These are phyloP conservation scores for Drosophila bunnanda DNA, from an alignment of 2,888 invertebrate genomes.

Conservation along the genomic window DNA sequence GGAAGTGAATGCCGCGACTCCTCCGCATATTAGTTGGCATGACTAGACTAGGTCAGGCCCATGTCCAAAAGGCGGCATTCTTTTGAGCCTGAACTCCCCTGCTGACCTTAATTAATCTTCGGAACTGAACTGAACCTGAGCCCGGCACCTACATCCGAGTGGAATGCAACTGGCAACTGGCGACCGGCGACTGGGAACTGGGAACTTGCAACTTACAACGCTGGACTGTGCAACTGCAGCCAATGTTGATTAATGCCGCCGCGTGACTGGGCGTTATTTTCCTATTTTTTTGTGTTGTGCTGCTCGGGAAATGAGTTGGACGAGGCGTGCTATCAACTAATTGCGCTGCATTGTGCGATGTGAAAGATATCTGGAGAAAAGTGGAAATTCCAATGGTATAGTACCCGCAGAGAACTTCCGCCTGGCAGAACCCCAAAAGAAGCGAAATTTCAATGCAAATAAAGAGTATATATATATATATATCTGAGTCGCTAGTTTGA, in stretches of 20 bases:
- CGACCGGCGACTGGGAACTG: not conserved
- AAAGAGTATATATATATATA: slow-evolving; percentile 23
- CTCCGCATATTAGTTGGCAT: slow-evolving; percentile 47
- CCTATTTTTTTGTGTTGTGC: slow-evolving; percentile 19
- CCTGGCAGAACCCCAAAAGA: slow-evolving; percentile 11
- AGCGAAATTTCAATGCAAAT: slow-evolving; percentile 51
- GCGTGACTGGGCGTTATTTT: slow-evolving; percentile 73
- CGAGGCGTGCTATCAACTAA: slow-evolving; percentile 63
- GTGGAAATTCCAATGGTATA: slow-evolving; percentile 49
- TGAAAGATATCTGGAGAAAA: slow-evolving; percentile 37
- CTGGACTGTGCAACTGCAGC: slow-evolving; percentile 66
- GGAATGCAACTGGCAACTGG: slow-evolving; percentile 18
- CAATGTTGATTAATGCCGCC: slow-evolving; percentile 74
- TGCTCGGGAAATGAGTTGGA: slow-evolving; percentile 70
- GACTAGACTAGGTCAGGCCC: slow-evolving; percentile 51
- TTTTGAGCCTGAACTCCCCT: slow-evolving; percentile 53
- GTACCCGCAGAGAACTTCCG: slow-evolving; percentile 39
- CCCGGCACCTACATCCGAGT: slow-evolving; percentile 37
- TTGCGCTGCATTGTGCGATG: slow-evolving; percentile 61
- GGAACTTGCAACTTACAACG: slow-evolving; percentile 17
- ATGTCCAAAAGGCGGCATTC: slow-evolving; percentile 61
- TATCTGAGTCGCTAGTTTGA: slow-evolving; percentile 23
- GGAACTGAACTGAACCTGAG: slow-evolving; percentile 39
- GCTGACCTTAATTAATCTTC: slow-evolving; percentile 78
- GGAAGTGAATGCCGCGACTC: slow-evolving; percentile 19